These are phyloP conservation scores for Herminia tarsipennalis DNA, from an alignment of 2,888 invertebrate species.

Conservation along the genomic window DNA sequence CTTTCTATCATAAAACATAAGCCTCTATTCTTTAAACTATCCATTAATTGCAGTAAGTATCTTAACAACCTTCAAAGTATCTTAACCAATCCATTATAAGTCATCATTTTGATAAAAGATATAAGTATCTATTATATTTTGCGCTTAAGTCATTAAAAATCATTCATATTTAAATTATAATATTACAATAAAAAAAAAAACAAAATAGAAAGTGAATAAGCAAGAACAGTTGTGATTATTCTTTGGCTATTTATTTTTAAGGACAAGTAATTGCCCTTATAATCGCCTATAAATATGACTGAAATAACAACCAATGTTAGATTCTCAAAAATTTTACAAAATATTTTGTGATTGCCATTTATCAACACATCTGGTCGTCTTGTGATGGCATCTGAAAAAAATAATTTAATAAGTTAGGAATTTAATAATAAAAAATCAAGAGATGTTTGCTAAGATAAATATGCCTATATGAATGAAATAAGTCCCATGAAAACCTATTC, in stretches of 20 bases:
- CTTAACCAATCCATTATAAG: no score
- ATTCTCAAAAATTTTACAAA: slow-evolving; percentile 45
- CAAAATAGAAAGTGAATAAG: slow-evolving; percentile 13
- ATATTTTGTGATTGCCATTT: slow-evolving; percentile 36
- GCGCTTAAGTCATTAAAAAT: slow-evolving; percentile 2
- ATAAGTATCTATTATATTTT: background rate
- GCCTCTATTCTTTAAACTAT: no score
- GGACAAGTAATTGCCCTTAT: slow-evolving; percentile 2
- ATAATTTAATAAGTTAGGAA: slow-evolving; percentile 1
- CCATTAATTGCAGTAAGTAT: no score
- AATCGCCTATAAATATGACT: slow-evolving; percentile 26
- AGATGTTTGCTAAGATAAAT: no score
- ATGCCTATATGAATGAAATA: no score
- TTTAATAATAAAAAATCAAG: background rate
- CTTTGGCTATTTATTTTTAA: slow-evolving; percentile 36
- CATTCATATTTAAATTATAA: slow-evolving; percentile 8
- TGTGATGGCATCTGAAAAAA: slow-evolving; percentile 78
- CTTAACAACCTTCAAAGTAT: no score
- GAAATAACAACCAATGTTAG: slow-evolving; percentile 35
- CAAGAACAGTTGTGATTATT: slow-evolving; percentile 32
- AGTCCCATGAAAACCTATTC: no score
- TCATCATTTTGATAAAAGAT: no score
- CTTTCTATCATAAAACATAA: no score
- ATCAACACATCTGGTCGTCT: slow-evolving; percentile 83
- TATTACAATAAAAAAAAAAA: slow-evolving; percentile 24